phyloP scores from a whole-genome alignment of 2,888 invertebrate species.

The Tetheella fluctuosa region DNA sequence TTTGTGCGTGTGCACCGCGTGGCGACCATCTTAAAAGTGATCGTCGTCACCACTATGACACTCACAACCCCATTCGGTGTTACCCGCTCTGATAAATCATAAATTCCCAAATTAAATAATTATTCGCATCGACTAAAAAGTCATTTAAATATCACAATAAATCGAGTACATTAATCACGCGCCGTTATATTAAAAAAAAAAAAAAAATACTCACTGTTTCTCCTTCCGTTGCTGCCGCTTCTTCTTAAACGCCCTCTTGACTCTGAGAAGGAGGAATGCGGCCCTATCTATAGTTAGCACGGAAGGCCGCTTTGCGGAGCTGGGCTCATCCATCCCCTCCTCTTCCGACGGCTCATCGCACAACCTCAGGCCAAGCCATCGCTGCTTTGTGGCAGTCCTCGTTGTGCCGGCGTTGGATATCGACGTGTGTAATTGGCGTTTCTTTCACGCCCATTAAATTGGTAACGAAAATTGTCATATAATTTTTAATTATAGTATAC shows the following conservation, averaged over 20 bases:
- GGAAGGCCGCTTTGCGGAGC: constrained; percentile 84
- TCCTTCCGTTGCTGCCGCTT: constrained; percentile 94
- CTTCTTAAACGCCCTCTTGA: constrained; percentile 95
- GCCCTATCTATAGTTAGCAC: constrained; percentile 94
- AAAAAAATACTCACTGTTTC: constrained; percentile 87
- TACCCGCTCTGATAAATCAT: too few relatives aligned
- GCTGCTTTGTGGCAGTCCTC: constrained; percentile 72
- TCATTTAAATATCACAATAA: too few relatives aligned
- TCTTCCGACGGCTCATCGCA: constrained; percentile 77
- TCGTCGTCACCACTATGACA: too few relatives aligned
- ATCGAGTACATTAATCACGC: too few relatives aligned
- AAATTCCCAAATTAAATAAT: too few relatives aligned
- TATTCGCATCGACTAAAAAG: too few relatives aligned
- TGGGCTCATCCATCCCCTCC: constrained; percentile 77
- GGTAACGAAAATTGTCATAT: neutral
- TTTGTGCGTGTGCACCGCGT: too few relatives aligned
- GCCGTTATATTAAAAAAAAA: neutral
- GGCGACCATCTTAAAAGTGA: too few relatives aligned
- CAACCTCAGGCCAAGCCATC: constrained; percentile 83
- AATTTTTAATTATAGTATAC: neutral
- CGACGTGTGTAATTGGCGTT: constrained; percentile 33
- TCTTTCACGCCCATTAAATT: neutral
- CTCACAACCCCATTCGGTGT: too few relatives aligned
- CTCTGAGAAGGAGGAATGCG: constrained; percentile 93
- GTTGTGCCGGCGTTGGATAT: constrained; percentile 50